These are phyloP conservation scores for Callopanchax toddi DNA, from an alignment of 2,113 vertebrate genomes.

Conservation along the genomic window DNA sequence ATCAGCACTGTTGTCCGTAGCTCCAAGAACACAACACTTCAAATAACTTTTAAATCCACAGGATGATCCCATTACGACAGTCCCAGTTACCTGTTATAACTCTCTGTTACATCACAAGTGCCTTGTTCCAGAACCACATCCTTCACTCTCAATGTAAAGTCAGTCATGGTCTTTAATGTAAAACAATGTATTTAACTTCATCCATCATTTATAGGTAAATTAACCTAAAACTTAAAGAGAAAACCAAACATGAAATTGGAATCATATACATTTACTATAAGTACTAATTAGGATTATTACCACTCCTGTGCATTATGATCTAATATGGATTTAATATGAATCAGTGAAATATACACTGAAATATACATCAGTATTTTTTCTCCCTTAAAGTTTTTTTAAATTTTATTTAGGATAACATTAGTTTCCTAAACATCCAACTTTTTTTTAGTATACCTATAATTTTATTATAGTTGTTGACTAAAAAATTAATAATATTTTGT, in stretches of 20 bases:
- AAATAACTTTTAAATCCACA: conserved; percentile 76
- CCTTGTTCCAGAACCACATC: conserved; percentile 36
- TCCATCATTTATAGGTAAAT: no score
- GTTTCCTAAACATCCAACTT: neutral
- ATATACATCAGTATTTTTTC: neutral
- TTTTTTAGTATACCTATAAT: neutral
- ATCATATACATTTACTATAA: no score
- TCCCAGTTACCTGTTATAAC: conserved; percentile 76
- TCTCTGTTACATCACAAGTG: conserved; percentile 72
- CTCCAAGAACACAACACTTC: conserved; percentile 40
- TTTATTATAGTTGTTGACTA: neutral
- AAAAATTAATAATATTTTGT: no score
- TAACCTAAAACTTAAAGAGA: no score
- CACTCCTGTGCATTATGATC: no score
- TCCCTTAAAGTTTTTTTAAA: neutral
- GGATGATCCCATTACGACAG: conserved; percentile 80
- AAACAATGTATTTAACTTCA: neutral
- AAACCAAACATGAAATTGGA: no score
- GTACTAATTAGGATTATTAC: no score
- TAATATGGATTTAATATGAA: no score
- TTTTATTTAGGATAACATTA: rapidly evolving
- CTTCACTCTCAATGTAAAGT: conserved; percentile 35
- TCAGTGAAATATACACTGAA: no score
- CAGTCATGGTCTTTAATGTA: conserved; percentile 15
- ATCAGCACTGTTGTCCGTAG: conserved; percentile 8